A percentile compares a stretch with the other conserved stretches of the same genome.
These are phyloP conservation scores for Drosophila guanche DNA, from an alignment of 1,140 invertebrate species.

Conservation along the genomic window DNA sequence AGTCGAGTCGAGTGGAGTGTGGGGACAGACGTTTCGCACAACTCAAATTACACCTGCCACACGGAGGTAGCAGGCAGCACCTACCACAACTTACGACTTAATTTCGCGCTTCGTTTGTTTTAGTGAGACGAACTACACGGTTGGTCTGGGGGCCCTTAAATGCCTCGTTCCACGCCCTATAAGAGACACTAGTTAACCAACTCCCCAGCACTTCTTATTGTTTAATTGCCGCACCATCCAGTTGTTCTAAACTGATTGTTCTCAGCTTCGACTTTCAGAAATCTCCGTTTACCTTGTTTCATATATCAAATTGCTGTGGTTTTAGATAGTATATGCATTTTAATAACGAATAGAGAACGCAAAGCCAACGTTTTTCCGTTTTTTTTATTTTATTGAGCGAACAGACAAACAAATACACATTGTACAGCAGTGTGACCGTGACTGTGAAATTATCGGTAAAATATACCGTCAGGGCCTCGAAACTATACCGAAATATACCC, in stretches of 20 bases:
- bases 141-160: slow-evolving; percentile 2
- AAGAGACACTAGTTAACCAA: slow-evolving; percentile 35
- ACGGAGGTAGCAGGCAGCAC: slow-evolving; percentile 8
- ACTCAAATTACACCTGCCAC: slow-evolving; percentile 52
- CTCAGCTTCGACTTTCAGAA: slow-evolving; percentile 60
- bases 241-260: slow-evolving; percentile 12
- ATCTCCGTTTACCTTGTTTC: slow-evolving; percentile 62
- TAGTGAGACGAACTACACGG: slow-evolving; percentile 34
- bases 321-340: slow-evolving; percentile 32
- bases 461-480: not conserved
- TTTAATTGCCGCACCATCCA: slow-evolving; percentile 56
- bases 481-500: not conserved
- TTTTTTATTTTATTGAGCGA: slow-evolving; percentile 34
- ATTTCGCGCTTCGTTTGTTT: slow-evolving; percentile 74
- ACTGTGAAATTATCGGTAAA: not conserved
- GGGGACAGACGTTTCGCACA: not conserved
- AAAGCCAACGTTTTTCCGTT: slow-evolving; percentile 21
- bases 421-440: too few species aligned
- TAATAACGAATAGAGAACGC: slow-evolving; percentile 11
- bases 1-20: too few species aligned
- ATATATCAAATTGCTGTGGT: slow-evolving; percentile 62
- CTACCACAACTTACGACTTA: slow-evolving; percentile 41
- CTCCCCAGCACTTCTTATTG: slow-evolving; percentile 53
- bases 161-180: slow-evolving; percentile 66
- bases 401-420: slow-evolving; percentile 47